Base-by-base conservation (phyloP, 1,140 invertebrate species). In the Heterodera carotae region DNA sequence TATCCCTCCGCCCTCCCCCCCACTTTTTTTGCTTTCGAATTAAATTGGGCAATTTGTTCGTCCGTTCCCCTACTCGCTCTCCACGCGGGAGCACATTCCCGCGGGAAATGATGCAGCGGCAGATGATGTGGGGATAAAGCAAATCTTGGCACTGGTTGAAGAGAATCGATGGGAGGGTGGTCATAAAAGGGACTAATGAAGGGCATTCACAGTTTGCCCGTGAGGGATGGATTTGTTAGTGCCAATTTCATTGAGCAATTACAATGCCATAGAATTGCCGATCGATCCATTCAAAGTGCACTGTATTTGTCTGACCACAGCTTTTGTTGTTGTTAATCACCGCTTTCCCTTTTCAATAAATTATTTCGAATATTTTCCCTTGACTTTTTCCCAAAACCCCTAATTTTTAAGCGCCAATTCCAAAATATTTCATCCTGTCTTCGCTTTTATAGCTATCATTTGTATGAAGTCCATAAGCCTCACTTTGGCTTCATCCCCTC, bases 11-110 rank as follows among this genome's bases (percentile, higher is more conserved):
- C 59, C 22, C n/a, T 27, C 33, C 62, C 33, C 33, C 62, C 62
- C 1, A 0, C 18, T 66, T 29, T 34, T 29, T 22, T 66, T 22
- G 22, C 62, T 66, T 66, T 25, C 62, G 62, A 66, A 66, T 66
- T 66, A 66, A 66, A 66, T 66, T 66, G 62, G 62, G 62, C 62
- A 66, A 66, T 66, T 66, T 66, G 62, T 66, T 29, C 33, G 62
- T 34, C 27, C 62, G 62, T 34, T 10, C 27, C 6, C 27, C 27
- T n/a, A n/a, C n/a, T n/a, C n/a, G n/a, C n/a, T n/a, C n/a, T n/a
- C n/a, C n/a, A n/a, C 33, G 7, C 27, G 27, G 62, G 62, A 25
- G 27, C 27, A 29, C 62, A 66, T 66, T 66, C 62, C 62, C 62
- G 62, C 62, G 62, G 62, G 62, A 66, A 53, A 15, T 53, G 39